Conservation (phyloP, 2,113 vertebrate genomes). For the Ptychochromis oligacanthus region DNA sequence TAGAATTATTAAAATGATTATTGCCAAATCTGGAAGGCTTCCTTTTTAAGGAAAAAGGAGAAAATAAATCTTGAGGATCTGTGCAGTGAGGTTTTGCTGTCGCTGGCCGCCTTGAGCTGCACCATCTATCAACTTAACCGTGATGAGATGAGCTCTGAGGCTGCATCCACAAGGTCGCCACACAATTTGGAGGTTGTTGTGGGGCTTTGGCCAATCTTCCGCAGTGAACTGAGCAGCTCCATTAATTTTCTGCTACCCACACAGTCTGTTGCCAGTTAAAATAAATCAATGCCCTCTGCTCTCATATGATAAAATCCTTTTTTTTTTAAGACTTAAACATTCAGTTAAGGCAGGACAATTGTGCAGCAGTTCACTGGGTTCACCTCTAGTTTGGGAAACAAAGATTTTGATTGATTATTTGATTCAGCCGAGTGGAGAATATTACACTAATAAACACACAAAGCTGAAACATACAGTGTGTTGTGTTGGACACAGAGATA, state of each 20-base stretch:
- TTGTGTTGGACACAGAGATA: background rate
- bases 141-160: constrained; percentile 57
- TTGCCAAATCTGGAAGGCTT: background rate
- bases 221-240: constrained; percentile 41
- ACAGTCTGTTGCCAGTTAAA: constrained; percentile 12
- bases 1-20: background rate
- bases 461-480: background rate
- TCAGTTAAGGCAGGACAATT: accelerated
- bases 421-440: background rate
- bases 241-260: constrained; percentile 27
- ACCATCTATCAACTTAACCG: constrained; percentile 50
- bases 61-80: background rate
- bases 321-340: background rate
- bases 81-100: background rate
- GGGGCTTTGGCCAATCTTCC: constrained; percentile 43
- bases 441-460: background rate
- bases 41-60: background rate
- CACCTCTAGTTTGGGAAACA: background rate
- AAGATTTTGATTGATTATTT: background rate
- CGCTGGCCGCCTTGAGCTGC: constrained; percentile 22
- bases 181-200: constrained; percentile 43
- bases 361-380: background rate
- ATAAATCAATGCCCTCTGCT: constrained; percentile 23
- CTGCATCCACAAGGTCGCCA: constrained; percentile 50
- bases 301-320: background rate